Evolutionary conservation across 1,140 invertebrate genomes (phyloP), one percentile per base, ranked within the genome.

Genomic region (Panagrolaimus sp.): DNA sequence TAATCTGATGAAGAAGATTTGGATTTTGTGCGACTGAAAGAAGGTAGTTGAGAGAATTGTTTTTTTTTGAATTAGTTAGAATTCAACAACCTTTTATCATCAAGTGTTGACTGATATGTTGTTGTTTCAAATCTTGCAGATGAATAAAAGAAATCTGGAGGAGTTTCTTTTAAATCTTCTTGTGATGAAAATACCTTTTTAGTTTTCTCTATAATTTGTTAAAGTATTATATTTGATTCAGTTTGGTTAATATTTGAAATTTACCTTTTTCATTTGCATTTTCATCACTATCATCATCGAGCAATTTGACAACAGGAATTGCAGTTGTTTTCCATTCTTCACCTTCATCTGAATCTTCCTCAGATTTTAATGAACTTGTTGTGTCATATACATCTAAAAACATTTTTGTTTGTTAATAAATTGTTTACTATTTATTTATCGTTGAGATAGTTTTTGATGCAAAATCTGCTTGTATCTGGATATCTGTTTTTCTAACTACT

Each of bases 111-210:
- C 2, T 21, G 52, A 26, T 58, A 21, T 4, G 52, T 58, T 14
- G 52, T 58, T 21, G 52, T 58, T 21, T 58, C 52, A 28, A 58
- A 26, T 21, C 52, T 21, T 58, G 52, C 52, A 12, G 52, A 58
- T 3, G 52, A 58, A 58, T 58, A 58, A 28, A 58, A 58, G 5
- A 58, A 58, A 28, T 58, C 28, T 24, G 52, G 52, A 24, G 52
- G 52, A 12, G 52, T 58, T 12, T 58, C 52, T 58, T 58, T 28
- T 14, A 58, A 21, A 8, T 21, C 21, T 58, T 58, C 52, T 6
- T 21, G 21, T 2, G 52, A 58, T 21, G 52, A 58, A 24, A 58
- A 58, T 12, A 58, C 21, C 52, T 58, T 58, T 58, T 58, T 58
- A 2, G 52, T 21, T 58, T 38, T 38, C 7, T 38, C 32, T 38